These are phyloP conservation scores for Patella vulgata DNA, from an alignment of 1,140 invertebrate genomes.

Conservation along the genomic window DNA sequence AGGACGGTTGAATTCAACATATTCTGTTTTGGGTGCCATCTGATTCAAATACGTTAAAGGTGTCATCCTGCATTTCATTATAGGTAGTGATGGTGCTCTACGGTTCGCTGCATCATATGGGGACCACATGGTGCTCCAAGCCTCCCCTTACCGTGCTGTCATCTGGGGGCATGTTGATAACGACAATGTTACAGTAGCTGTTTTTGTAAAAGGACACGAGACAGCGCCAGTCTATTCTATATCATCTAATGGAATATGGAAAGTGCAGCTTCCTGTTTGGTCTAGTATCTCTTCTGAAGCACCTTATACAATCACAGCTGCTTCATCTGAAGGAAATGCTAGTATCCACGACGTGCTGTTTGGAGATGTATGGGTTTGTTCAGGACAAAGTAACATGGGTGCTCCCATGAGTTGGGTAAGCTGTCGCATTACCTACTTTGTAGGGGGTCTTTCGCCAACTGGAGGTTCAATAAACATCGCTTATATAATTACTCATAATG, in stretches of 20 bases:
- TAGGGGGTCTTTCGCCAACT: too few species aligned
- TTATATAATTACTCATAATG: too few species aligned
- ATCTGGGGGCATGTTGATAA: conserved; percentile 22
- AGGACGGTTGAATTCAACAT: too few species aligned
- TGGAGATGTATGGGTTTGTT: conserved; percentile 59
- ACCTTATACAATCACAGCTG: conserved; percentile 23
- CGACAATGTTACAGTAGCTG: not conserved
- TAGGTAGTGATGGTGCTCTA: conserved; percentile 6
- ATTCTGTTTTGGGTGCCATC: too few species aligned
- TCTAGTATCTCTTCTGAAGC: conserved; percentile 14
- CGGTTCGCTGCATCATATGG: conserved; percentile 38
- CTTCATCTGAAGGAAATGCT: conserved; percentile 27
- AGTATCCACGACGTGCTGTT: conserved; percentile 51
- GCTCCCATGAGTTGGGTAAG: too few species aligned
- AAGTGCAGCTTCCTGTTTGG: conserved; percentile 20
- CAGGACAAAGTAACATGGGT: conserved; percentile 59
- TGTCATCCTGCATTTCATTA: too few species aligned
- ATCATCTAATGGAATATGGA: conserved; percentile 21
- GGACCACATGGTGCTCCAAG: conserved; percentile 58
- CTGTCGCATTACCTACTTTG: too few species aligned
- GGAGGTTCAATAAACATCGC: too few species aligned
- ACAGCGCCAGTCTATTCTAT: not conserved
- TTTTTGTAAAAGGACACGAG: not conserved
- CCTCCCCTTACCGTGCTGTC: conserved; percentile 38
- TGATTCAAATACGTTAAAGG: too few species aligned